Evolutionary conservation across 2,888 invertebrate species (phyloP).

Genomic region (Margaritifera margaritifera): DNA sequence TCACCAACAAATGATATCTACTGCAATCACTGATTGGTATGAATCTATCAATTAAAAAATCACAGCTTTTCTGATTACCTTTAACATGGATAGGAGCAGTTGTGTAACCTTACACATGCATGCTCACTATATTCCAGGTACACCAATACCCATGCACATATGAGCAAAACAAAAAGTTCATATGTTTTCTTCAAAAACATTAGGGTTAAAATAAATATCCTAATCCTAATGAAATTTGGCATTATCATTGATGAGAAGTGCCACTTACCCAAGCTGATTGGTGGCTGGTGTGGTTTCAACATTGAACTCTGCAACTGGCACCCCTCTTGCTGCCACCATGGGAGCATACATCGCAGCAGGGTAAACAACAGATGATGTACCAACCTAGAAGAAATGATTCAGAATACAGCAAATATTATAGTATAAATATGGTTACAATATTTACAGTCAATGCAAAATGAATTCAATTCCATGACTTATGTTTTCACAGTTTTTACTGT

Average conservation of each 20-base stretch:
- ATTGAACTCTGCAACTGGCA: slow-evolving; percentile 85
- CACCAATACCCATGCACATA: background rate
- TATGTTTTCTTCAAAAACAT: no score
- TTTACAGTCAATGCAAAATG: no score
- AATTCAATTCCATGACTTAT: no score
- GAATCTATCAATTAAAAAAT: no score
- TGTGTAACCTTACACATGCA: background rate
- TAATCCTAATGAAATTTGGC: background rate
- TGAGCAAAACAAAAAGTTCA: no score
- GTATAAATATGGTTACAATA: no score
- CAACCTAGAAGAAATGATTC: slow-evolving; percentile 74
- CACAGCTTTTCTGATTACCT: no score
- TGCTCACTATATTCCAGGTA: background rate
- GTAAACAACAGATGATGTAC: slow-evolving; percentile 90
- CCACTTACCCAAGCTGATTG: slow-evolving; percentile 75
- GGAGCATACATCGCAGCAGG: slow-evolving; percentile 92
- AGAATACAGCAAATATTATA: background rate
- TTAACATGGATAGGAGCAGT: background rate
- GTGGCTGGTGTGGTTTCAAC: slow-evolving; percentile 77
- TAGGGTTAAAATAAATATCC: no score
- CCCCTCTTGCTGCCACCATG: slow-evolving; percentile 80
- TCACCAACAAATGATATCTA: no score
- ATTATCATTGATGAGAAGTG: background rate
- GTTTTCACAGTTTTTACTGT: no score
- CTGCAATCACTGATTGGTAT: no score